Base-by-base conservation (phyloP, 1,140 invertebrate genomes). In the Whitmania pigra region DNA sequence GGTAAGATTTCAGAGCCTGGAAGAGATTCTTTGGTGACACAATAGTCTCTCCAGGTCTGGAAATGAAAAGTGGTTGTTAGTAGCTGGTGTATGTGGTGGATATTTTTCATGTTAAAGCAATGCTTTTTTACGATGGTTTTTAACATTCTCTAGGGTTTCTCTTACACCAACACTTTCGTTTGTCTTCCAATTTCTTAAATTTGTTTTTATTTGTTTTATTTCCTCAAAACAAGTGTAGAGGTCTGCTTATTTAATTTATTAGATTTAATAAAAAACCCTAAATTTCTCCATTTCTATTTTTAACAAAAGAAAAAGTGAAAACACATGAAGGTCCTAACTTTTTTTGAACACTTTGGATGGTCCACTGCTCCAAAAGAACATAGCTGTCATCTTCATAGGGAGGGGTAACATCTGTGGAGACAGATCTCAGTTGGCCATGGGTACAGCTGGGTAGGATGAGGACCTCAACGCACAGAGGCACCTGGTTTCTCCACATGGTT, bases 1-100 rank as follows among this genome's bases (percentile, higher is more conserved):
- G 85, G 79, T 93, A 92, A 7, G 93, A 96, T 69, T 92, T 86
- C 17, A 96, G 88, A n/a, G 93, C 93, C 80, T 92, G 92, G 74
- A 93, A 87, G 72, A 96, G 83, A 80, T 79, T 75, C 69, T 76
- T 74, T 0, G 77, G 75, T 22, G 76, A 72, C 15, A 81, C 73
- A 67, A 74, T 75, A 4, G 75, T 71, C n/a, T 71, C 49, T 22
- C 75, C 75, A 22, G 73, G 54, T 70, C 74, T 78, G 36, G 20
- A 63, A 57, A 68, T n/a, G 31, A 55, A 7, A 2, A 1, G 43
- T 49, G 5, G 43, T 49, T 49, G 9, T 49, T 49, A 17, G 43
- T 17, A 43, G 13, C 40, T 6, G 5, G 40, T 11, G 9, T 7
- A 0, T 49, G 9, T 7, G 9, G 43, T 49, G 43, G 43, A 15